Percentiles rank a stretch among this genome's conserved stretches.
phyloP scores from a whole-genome alignment of 2,113 vertebrate species.

The Xiphophorus maculatus region DNA sequence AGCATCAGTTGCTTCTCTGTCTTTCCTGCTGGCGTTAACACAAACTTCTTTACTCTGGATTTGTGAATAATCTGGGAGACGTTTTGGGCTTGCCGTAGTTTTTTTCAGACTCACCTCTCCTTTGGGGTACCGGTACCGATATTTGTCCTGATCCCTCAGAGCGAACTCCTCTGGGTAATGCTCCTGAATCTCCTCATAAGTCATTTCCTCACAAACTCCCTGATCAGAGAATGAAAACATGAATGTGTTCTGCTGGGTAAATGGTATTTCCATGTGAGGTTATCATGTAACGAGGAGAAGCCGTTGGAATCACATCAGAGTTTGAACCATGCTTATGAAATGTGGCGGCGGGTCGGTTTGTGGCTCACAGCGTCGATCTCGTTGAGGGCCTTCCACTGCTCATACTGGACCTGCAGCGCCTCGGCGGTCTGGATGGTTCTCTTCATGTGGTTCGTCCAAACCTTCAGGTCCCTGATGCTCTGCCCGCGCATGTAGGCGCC shows the following conservation, averaged over 20 bases:
- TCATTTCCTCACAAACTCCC: slow-evolving; percentile 95
- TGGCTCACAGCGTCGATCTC: slow-evolving; percentile 88
- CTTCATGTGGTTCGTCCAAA: slow-evolving; percentile 95
- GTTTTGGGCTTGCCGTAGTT: background rate
- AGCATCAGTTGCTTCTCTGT: too few species aligned
- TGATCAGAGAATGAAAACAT: slow-evolving; percentile 48
- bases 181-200: slow-evolving; percentile 91
- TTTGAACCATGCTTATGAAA: background rate
- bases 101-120: slow-evolving; percentile 83
- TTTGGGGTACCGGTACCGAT: slow-evolving; percentile 92
- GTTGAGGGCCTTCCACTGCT: slow-evolving; percentile 95
- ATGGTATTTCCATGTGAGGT: too few species aligned
- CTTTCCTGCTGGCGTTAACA: too few species aligned
- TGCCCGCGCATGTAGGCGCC: slow-evolving; percentile 85
- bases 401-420: slow-evolving; percentile 85
- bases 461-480: slow-evolving; percentile 86
- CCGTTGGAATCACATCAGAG: too few species aligned
- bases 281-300: too few species aligned
- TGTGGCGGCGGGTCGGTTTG: too few species aligned
- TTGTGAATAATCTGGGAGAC: background rate
- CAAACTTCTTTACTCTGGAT: too few species aligned
- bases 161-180: slow-evolving; percentile 89
- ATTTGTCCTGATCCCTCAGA: slow-evolving; percentile 92
- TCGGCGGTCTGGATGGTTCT: slow-evolving; percentile 93
- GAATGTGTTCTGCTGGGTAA: background rate